Conservation (phyloP, 1,140 invertebrate species). For the Globodera ellingtonae region DNA sequence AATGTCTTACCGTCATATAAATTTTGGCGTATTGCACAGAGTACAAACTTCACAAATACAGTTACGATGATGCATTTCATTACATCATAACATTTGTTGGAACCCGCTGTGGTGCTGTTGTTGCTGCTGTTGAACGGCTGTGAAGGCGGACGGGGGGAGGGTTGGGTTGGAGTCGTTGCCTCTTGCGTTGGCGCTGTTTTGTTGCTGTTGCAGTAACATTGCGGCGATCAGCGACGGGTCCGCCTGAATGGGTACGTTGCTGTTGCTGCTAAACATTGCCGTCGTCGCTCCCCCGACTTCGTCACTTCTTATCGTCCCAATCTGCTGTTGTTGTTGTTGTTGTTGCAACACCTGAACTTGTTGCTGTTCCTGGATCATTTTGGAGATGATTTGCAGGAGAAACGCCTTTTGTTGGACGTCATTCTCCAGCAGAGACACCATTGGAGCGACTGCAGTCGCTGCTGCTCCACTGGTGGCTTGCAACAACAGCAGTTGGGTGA, state of each 20-base stretch:
- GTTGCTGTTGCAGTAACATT: neutral
- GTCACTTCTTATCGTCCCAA: neutral
- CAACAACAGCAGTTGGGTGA: neutral
- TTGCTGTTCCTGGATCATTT: conserved; percentile 22
- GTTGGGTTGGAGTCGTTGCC: neutral
- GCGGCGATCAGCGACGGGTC: neutral
- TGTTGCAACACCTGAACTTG: conserved; percentile 8
- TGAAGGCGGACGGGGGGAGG: neutral
- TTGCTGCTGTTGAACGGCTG: neutral
- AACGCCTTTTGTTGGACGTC: conserved; percentile 3
- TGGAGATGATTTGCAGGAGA: conserved; percentile 17
- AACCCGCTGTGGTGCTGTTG: neutral
- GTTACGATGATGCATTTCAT: neutral
- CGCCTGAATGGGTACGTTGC: neutral
- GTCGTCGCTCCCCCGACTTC: neutral
- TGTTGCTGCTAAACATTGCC: conserved; percentile 1
- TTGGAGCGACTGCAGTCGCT: too few relatives aligned
- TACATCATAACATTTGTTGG: neutral
- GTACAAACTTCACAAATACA: neutral
- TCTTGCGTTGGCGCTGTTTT: neutral
- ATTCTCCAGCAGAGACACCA: neutral
- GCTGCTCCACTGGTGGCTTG: neutral
- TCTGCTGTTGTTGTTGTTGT: conserved; percentile 17
- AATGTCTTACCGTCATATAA: neutral
- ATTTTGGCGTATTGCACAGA: neutral